Evolutionary conservation across 2,797 vertebrate species (phyloP), one percentile per base, ranked within the genome.

Genomic region (Cryptoblepharus egeriae): DNA sequence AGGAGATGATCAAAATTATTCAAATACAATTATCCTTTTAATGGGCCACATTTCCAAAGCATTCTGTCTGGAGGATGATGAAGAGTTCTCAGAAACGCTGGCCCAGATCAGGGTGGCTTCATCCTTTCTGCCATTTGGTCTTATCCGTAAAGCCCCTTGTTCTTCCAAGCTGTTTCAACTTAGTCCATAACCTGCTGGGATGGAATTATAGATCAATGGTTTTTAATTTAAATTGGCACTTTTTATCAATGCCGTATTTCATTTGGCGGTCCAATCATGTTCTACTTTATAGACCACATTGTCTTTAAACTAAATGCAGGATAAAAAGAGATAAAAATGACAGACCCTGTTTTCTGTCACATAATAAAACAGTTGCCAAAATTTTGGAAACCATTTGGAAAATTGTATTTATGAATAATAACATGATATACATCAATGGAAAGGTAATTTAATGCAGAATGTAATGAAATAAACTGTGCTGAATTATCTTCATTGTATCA

Each of bases 1-100:
- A 72, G 37, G n/a, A 67, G 37, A 79, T 58, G 24, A 79, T 52
- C 32, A 79, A 69, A 79, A 61, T 79, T 60, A 75, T 68, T 74
- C 39, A 68, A 79, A 84, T 61, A 49, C 12, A 65, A 24, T 22
- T 72, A 67, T 15, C 3, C 55, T 68, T 71, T 71, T 77, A 42
- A 82, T n/a, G 15, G 63, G 24, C 35, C n/a, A 30, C 58, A 58
- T 52, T 81, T 75, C 42, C 57, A 52, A 76, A 76, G 24, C 64
- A 30, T 22, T 28, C 32, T 30, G 16, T 8, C 20, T 75, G 63
- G 35, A 75, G 55, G 30, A 61, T 20, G 35, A 63, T 71, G 42
- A 70, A 76, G 26, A 11, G 2, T 35, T 52, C 15, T 76, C 45
- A 45, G 80, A 81, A 35, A 75, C 28, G 37, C 2, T 55, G 49